phyloP scores from a whole-genome alignment of 2,113 vertebrate species.

The Cynopterus brachyotis region DNA sequence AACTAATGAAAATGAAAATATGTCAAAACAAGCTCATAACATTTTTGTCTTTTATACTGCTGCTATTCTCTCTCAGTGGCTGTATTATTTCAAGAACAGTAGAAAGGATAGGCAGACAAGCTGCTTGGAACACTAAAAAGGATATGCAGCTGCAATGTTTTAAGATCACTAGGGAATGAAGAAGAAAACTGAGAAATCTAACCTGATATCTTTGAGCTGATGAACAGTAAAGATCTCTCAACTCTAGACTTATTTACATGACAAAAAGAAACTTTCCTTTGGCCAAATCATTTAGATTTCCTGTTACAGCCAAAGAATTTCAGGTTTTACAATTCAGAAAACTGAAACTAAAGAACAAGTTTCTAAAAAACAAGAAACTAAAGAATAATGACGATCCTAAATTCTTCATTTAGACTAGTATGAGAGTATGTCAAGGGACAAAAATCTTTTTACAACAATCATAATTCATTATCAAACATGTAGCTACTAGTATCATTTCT shows the following conservation, averaged over 20 bases:
- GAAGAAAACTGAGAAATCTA: not conserved
- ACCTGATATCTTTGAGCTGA: not conserved
- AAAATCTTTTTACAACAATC: not conserved
- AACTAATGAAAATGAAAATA: slow-evolving; percentile 34
- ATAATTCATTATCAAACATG: slow-evolving; percentile 19
- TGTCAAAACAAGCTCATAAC: not conserved
- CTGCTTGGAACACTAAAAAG: not conserved
- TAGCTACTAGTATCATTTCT: not conserved
- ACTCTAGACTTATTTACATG: not conserved
- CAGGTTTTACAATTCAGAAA: slow-evolving; percentile 34
- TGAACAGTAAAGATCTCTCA: not conserved
- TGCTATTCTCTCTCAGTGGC: not conserved
- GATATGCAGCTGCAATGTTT: not conserved
- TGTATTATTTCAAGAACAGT: not conserved
- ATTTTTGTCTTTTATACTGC: not conserved
- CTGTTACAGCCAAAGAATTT: not conserved
- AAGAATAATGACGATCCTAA: not conserved
- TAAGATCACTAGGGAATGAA: not conserved
- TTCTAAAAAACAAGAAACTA: not conserved
- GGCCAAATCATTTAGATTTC: not conserved
- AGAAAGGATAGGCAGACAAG: not conserved
- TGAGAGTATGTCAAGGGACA: not conserved
- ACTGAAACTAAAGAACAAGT: not conserved
- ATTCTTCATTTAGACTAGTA: not conserved
- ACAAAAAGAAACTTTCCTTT: slow-evolving; percentile 4